Evolutionary conservation across 2,888 invertebrate species (phyloP), one percentile per base, ranked within the genome.

Genomic region (Euzetes globulus): DNA sequence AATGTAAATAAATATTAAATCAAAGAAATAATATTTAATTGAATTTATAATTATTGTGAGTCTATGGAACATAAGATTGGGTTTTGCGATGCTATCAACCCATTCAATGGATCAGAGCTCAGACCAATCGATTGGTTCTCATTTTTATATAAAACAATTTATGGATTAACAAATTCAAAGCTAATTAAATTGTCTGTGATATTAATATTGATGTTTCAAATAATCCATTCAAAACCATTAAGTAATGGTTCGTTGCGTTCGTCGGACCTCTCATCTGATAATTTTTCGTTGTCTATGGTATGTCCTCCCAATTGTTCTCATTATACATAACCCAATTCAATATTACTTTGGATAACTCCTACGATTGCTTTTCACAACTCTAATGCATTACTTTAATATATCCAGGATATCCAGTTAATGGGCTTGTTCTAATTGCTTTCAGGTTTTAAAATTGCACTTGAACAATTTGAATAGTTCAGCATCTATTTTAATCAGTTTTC

Each of bases 11-110:
- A 58, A 2, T 29, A 17, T 33, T 37, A 19, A 17, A 27, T 60
- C 13, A 17, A 9, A n/a, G 33, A 29, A 27, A 33, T n/a, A 65
- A 15, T 37, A 37, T 19, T 52, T 6, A 52, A 19, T 41, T 41
- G 11, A 41, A 41, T 37, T n/a, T n/a, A n/a, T n/a, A 15, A 65
- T 41, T 45, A 45, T 41, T 9, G 19, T 2, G 25, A 70, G 47
- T 45, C 25, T 70, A 70, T 70, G 70, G 70, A 70, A 70, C 47
- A 70, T 19, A 37, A 37, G 63, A 37, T 65, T 65, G 22, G 37
- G 41, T 37, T 37, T 45, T 37, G 65, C 33, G 68, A 68, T 70
- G 47, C 25, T 22, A 0, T 47, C 41, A 41, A 70, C 25, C 6
- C 70, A 45, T 37, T 70, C 11, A 19, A 45, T 22, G 37, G 27